A percentile compares a stretch with the other conserved stretches of the same genome.
These are phyloP conservation scores for Leptothorax acervorum DNA, from an alignment of 2,888 invertebrate species.

Conservation along the genomic window DNA sequence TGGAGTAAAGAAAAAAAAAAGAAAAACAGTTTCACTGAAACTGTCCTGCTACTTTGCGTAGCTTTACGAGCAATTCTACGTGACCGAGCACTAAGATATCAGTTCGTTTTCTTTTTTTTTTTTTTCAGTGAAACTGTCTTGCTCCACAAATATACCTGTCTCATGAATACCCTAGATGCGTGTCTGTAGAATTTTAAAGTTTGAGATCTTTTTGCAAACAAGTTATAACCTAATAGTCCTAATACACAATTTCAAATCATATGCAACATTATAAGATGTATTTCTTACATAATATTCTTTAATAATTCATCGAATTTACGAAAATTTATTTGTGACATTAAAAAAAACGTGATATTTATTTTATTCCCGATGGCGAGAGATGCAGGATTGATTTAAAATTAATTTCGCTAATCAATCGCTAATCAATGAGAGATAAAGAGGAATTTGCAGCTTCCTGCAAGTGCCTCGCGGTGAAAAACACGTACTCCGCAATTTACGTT, in stretches of 20 bases:
- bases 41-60: background rate
- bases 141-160: constrained; percentile 2
- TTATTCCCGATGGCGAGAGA: background rate
- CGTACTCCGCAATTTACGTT: constrained; percentile 33
- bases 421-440: constrained; percentile 14
- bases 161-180: background rate
- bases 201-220: background rate
- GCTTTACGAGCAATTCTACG: no score
- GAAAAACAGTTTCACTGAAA: background rate
- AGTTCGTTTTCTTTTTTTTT: no score
- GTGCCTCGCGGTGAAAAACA: constrained; percentile 1
- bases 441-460: background rate
- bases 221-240: background rate
- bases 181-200: background rate
- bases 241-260: background rate
- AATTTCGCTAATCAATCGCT: background rate
- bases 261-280: background rate
- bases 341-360: background rate
- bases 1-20: background rate
- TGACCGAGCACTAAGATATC: no score
- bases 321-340: background rate
- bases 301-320: background rate
- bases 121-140: background rate
- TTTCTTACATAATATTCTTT: background rate
- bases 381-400: background rate